Evolutionary conservation across 2,113 vertebrate genomes (phyloP).

Genomic region (Anolis carolinensis): DNA sequence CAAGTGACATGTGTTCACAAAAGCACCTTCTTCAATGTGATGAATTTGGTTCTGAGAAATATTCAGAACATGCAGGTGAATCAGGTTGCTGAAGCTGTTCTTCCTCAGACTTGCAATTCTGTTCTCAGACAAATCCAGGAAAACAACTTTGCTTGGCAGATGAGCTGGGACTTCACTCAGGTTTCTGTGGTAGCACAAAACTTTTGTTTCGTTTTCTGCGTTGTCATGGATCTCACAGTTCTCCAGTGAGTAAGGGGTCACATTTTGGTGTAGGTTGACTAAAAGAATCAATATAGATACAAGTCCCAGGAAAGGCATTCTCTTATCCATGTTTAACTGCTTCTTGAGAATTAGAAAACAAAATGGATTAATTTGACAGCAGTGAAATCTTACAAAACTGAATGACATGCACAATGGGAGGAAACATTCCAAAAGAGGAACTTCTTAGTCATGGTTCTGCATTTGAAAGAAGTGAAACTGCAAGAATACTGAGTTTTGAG

Average conservation of each 20-base stretch:
- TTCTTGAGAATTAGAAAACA: not conserved
- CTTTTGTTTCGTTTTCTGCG: conserved; percentile 14
- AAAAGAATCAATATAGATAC: conserved; percentile 11
- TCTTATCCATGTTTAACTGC: not conserved
- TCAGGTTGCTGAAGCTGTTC: conserved; percentile 49
- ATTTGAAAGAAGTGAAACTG: not conserved
- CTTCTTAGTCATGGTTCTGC: not conserved
- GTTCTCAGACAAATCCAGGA: conserved; percentile 66
- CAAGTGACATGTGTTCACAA: conserved; percentile 46
- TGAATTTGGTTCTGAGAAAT: conserved; percentile 55
- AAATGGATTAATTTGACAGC: not conserved
- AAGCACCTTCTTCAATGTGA: conserved; percentile 44
- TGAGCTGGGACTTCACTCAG: conserved; percentile 54
- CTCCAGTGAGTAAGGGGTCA: conserved; percentile 20
- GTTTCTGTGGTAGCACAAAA: conserved; percentile 35
- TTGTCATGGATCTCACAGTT: conserved; percentile 37
- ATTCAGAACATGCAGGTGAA: conserved; percentile 50
- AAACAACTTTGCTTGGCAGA: conserved; percentile 56
- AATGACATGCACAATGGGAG: not conserved
- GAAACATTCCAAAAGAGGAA: not conserved
- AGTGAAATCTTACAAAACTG: not conserved
- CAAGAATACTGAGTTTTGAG: not conserved
- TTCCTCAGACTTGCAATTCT: conserved; percentile 49
- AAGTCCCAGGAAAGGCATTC: conserved; percentile 18
- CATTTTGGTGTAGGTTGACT: conserved; percentile 13